Percentiles rank a stretch among this genome's conserved stretches.
Conservation (phyloP, 2,113 vertebrate species). For the Cinclus cinclus region DNA sequence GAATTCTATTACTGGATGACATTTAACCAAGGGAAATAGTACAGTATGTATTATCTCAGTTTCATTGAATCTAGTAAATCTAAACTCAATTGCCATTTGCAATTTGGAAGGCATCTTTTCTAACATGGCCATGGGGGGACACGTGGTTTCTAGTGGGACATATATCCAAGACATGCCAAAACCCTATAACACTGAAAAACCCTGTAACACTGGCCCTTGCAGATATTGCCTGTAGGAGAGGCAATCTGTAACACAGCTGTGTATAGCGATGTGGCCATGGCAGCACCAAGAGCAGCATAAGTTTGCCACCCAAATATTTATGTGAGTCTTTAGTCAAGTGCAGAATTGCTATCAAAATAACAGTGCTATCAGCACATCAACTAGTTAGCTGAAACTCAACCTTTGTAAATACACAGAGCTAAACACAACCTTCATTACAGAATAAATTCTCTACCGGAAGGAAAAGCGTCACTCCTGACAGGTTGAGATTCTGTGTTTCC, state of each 20-base stretch:
- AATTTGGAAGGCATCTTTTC: not conserved
- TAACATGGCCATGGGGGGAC: not conserved
- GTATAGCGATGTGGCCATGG: not conserved
- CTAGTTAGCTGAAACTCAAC: not conserved
- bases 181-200: fast-evolving
- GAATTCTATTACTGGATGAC: not conserved
- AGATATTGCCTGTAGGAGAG: not conserved
- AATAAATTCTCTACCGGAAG: not conserved
- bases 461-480: not conserved
- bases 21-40: not conserved
- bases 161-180: not conserved
- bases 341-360: not conserved
- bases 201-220: not conserved
- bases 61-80: not conserved
- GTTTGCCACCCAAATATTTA: not conserved
- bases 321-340: not conserved
- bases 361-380: not conserved
- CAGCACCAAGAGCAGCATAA: not conserved
- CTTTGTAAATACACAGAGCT: not conserved
- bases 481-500: not conserved
- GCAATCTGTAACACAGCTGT: not conserved
- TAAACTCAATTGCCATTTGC: not conserved
- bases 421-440: not conserved
- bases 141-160: not conserved
- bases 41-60: not conserved